A percentile compares a stretch with the other conserved stretches of the same genome.
Evolutionary conservation across 1,140 invertebrate genomes (phyloP).

Genomic region (Drosophila truncata): DNA sequence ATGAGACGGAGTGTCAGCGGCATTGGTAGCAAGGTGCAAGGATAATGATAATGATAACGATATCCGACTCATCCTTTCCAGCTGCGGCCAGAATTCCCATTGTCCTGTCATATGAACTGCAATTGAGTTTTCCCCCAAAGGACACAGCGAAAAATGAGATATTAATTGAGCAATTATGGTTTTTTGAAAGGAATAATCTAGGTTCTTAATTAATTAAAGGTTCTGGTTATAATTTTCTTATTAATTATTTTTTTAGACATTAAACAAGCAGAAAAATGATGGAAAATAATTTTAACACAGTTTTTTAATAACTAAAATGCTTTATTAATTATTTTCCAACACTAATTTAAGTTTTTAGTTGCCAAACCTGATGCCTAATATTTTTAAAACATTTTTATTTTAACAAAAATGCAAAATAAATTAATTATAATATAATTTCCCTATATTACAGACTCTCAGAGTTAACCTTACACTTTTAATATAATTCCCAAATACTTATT

Average conservation of each 20-base stretch:
- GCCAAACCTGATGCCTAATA: neutral
- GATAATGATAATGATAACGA: slow-evolving; percentile 45
- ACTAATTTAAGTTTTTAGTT: neutral
- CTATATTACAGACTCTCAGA: too few species aligned
- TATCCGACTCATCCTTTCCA: slow-evolving; percentile 27
- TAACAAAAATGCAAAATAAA: neutral
- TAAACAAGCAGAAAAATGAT: neutral
- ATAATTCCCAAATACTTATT: neutral
- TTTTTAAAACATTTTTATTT: neutral
- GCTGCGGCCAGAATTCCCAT: slow-evolving; percentile 22
- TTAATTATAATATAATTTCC: too few species aligned
- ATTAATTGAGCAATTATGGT: neutral
- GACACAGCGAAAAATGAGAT: slow-evolving; percentile 24
- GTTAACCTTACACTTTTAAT: neutral
- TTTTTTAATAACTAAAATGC: neutral
- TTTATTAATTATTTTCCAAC: neutral
- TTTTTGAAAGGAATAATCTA: neutral
- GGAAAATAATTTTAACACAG: neutral
- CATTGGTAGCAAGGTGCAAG: slow-evolving; percentile 6
- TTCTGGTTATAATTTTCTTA: neutral
- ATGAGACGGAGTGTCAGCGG: slow-evolving; percentile 9
- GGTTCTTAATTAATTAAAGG: neutral
- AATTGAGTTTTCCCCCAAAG: slow-evolving; percentile 45
- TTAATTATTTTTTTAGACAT: too few species aligned
- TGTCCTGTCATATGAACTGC: slow-evolving; percentile 46